Percentiles rank a stretch among this genome's conserved stretches.
phyloP scores from a whole-genome alignment of 1,140 invertebrate species.

The Schlechtendalia chinensis region DNA sequence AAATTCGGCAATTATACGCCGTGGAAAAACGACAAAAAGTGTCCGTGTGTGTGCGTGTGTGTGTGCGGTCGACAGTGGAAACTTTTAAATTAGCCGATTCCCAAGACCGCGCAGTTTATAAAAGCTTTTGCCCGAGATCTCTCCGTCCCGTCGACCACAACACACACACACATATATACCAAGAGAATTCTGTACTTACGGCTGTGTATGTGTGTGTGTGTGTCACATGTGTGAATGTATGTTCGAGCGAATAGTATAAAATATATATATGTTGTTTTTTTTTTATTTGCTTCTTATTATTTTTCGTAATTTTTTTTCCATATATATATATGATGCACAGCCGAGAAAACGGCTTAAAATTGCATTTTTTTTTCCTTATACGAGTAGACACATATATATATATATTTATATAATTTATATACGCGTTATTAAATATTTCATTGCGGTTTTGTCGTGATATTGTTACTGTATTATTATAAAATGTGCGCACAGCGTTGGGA shows the following conservation, averaged over 20 bases:
- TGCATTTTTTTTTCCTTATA: background rate
- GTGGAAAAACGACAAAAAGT: background rate
- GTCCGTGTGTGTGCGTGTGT: background rate
- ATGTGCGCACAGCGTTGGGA: background rate
- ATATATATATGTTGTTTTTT: background rate
- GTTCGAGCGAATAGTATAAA: background rate
- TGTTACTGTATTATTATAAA: background rate
- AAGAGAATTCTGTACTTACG: background rate
- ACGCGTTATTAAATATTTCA: conserved; percentile 11
- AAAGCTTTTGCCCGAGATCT: conserved; percentile 16
- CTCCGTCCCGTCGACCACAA: background rate
- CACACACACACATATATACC: background rate
- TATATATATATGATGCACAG: background rate
- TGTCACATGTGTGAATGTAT: background rate
- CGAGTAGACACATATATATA: conserved; percentile 9
- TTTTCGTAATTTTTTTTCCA: background rate
- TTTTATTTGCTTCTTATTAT: background rate
- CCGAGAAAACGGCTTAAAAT: background rate
- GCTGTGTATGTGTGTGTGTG: too few relatives aligned
- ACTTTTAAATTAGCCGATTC: conserved; percentile 25
- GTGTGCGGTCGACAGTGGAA: background rate
- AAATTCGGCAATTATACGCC: background rate
- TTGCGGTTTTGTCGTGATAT: background rate
- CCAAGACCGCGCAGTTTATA: background rate
- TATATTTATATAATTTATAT: background rate